Evolutionary conservation across 1,140 invertebrate species (phyloP).

Genomic region (Euschistus heros): DNA sequence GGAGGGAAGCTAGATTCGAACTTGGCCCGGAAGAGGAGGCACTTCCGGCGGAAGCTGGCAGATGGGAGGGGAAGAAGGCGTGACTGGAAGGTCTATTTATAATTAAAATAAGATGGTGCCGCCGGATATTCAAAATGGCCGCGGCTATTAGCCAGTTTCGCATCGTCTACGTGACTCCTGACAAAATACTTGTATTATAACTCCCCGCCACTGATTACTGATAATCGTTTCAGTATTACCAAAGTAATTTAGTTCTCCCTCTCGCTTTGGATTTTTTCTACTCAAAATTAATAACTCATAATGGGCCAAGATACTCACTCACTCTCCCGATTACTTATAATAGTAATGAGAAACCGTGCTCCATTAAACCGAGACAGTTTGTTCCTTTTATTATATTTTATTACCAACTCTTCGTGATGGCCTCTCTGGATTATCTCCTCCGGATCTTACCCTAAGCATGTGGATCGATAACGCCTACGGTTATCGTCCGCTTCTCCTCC

Average conservation of each 20-base stretch:
- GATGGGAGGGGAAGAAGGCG: constrained; percentile 1
- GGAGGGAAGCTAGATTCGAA: neutral
- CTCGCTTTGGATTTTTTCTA: constrained; percentile 6
- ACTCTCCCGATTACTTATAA: constrained; percentile 8
- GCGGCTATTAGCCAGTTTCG: constrained; percentile 10
- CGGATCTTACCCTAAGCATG: too few species aligned
- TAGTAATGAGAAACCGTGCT: constrained; percentile 10
- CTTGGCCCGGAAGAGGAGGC: too few species aligned
- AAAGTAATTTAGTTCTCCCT: constrained; percentile 13
- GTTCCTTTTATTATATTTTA: constrained; percentile 15
- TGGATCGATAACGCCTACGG: too few species aligned
- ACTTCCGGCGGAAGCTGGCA: neutral
- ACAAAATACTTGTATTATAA: neutral
- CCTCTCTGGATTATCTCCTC: too few species aligned
- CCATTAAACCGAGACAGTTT: neutral
- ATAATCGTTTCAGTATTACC: constrained; percentile 17
- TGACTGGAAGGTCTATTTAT: neutral
- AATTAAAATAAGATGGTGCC: constrained; percentile 15
- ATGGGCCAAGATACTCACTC: neutral
- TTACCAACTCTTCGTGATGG: neutral
- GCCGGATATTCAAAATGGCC: constrained; percentile 14
- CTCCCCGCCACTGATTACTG: constrained; percentile 12
- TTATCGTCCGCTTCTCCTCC: too few species aligned
- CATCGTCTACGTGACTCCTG: neutral
- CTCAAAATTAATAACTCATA: constrained; percentile 15